These are phyloP conservation scores for Ageneiosus marmoratus DNA, from an alignment of 2,113 vertebrate species.

Conservation along the genomic window DNA sequence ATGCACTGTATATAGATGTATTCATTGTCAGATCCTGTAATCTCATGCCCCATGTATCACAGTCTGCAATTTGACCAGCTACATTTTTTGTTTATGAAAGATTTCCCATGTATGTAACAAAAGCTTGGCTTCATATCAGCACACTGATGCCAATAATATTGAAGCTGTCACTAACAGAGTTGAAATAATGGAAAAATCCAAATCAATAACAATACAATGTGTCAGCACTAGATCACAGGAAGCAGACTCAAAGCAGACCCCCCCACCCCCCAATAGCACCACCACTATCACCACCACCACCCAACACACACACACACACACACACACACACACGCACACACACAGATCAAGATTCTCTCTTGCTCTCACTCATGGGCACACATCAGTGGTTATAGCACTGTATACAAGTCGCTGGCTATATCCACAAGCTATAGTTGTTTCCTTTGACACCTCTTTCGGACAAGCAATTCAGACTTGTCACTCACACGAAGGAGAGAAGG, in stretches of 20 bases:
- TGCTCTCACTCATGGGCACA: neutral
- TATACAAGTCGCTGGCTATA: conserved; percentile 9
- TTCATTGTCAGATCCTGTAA: neutral
- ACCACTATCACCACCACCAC: no score
- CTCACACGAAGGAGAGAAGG: neutral
- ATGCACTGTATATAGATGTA: conserved; percentile 19
- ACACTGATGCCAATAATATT: neutral
- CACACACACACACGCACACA: no score
- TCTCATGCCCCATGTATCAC: neutral
- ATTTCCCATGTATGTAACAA: conserved; percentile 7
- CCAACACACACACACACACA: no score
- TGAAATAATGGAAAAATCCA: conserved; percentile 25
- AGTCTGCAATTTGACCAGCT: neutral
- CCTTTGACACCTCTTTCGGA: conserved; percentile 43
- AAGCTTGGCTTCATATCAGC: conserved; percentile 4
- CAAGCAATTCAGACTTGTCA: conserved; percentile 46
- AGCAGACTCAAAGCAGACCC: neutral
- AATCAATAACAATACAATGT: neutral
- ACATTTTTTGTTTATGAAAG: neutral
- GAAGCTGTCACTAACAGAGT: conserved; percentile 17
- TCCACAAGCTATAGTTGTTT: conserved; percentile 36
- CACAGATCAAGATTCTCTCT: neutral
- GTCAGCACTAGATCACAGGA: neutral
- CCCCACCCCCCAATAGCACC: neutral
- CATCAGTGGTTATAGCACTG: conserved; percentile 2